Conservation (phyloP, 2,888 invertebrate species). For the Athrips mouffetella region DNA sequence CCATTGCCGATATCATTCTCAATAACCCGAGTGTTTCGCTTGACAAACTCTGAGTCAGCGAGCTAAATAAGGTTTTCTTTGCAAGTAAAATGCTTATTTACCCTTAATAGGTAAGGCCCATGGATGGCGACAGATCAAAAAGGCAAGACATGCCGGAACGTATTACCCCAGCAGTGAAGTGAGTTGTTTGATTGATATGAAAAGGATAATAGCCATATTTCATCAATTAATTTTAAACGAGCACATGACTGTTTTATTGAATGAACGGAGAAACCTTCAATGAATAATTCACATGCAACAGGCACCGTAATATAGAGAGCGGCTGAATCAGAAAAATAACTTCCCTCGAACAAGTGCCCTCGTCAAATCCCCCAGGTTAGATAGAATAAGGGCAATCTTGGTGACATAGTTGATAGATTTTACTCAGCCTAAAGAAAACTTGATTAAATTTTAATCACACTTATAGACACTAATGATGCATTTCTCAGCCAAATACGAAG, state of each 20-base stretch:
- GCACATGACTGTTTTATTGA: neutral
- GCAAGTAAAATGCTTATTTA: slow-evolving; percentile 56
- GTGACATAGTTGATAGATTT: too few relatives aligned
- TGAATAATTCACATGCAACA: slow-evolving; percentile 11
- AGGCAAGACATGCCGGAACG: slow-evolving; percentile 67
- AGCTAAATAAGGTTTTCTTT: slow-evolving; percentile 67
- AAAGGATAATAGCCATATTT: slow-evolving; percentile 17
- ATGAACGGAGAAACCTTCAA: slow-evolving; percentile 3
- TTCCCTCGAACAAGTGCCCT: too few relatives aligned
- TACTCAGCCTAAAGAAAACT: too few relatives aligned
- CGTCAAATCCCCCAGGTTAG: too few relatives aligned
- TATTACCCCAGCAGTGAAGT: slow-evolving; percentile 30
- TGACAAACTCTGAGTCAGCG: slow-evolving; percentile 57
- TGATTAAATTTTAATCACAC: too few relatives aligned
- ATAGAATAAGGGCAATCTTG: too few relatives aligned
- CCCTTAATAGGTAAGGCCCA: slow-evolving; percentile 57
- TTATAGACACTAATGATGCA: too few relatives aligned
- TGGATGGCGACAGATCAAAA: slow-evolving; percentile 48
- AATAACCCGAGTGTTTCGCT: slow-evolving; percentile 47
- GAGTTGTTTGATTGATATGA: slow-evolving; percentile 38
- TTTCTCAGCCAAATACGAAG: too few relatives aligned
- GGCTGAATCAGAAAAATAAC: too few relatives aligned
- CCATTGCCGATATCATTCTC: slow-evolving; percentile 45
- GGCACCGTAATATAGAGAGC: too few relatives aligned
- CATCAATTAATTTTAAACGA: neutral